phyloP scores from a whole-genome alignment of 2,888 invertebrate genomes.

The Ochlodes sylvanus region DNA sequence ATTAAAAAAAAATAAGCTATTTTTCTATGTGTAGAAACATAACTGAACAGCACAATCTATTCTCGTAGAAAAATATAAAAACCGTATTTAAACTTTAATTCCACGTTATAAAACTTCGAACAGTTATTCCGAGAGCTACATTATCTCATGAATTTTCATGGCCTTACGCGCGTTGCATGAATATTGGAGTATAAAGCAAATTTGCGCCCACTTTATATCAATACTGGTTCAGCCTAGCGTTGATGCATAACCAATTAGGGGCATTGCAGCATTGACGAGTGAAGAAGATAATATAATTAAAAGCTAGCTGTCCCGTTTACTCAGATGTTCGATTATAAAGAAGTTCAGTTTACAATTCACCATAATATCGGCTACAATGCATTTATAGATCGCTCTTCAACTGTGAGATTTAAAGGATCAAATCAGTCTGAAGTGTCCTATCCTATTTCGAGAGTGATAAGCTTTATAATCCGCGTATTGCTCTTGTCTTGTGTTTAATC shows the following conservation, averaged over 20 bases:
- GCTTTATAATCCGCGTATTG: too few species aligned
- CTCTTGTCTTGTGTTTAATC: too few species aligned
- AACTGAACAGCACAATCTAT: not conserved
- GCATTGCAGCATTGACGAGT: not conserved
- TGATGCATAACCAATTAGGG: not conserved
- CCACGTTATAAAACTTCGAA: conserved; percentile 3
- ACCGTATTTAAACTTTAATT: conserved; percentile 2
- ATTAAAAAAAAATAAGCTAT: too few species aligned
- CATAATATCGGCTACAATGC: too few species aligned
- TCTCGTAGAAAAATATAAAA: not conserved
- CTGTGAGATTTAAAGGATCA: too few species aligned
- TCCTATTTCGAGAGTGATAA: too few species aligned
- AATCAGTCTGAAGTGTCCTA: too few species aligned
- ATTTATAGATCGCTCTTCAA: too few species aligned
- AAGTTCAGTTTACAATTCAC: too few species aligned
- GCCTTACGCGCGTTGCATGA: conserved; percentile 5
- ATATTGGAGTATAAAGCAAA: conserved; percentile 12
- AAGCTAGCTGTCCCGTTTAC: too few species aligned
- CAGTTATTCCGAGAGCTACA: conserved; percentile 4
- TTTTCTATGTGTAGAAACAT: too few species aligned
- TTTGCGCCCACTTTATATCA: conserved; percentile 14
- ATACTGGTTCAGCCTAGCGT: conserved; percentile 2
- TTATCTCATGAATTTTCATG: conserved; percentile 14
- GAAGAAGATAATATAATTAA: not conserved
- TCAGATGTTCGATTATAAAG: too few species aligned